phyloP scores from a whole-genome alignment of 2,113 vertebrate species.

The Equus quagga region DNA sequence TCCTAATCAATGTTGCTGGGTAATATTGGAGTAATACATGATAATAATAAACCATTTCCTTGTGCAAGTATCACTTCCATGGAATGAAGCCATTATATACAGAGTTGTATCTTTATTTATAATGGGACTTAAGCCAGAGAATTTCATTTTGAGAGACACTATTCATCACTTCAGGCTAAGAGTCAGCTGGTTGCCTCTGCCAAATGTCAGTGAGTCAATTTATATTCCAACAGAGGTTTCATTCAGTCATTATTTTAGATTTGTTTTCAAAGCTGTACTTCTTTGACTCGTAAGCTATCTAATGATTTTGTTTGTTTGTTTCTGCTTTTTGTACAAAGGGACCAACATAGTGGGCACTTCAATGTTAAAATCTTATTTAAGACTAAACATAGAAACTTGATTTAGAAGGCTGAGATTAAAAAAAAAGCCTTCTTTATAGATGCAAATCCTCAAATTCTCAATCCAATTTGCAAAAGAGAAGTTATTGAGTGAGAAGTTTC shows the following conservation, averaged over 20 bases:
- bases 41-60: neutral
- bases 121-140: neutral
- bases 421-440: neutral
- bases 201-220: constrained; percentile 63
- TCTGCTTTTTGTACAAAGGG: neutral
- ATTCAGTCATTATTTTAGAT: constrained; percentile 57
- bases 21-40: neutral
- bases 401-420: constrained; percentile 53
- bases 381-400: constrained; percentile 17
- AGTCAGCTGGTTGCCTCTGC: constrained; percentile 11
- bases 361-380: constrained; percentile 37
- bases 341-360: neutral
- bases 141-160: constrained; percentile 64
- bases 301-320: neutral
- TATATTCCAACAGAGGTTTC: constrained; percentile 27
- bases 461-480: constrained; percentile 3
- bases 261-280: constrained; percentile 39
- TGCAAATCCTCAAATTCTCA: constrained; percentile 29
- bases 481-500: neutral
- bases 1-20: neutral
- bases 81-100: constrained; percentile 42
- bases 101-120: constrained; percentile 43
- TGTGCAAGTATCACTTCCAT: neutral
- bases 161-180: constrained; percentile 44
- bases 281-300: neutral